Conservation (phyloP, 1,140 invertebrate genomes). For the Nymphalis io region DNA sequence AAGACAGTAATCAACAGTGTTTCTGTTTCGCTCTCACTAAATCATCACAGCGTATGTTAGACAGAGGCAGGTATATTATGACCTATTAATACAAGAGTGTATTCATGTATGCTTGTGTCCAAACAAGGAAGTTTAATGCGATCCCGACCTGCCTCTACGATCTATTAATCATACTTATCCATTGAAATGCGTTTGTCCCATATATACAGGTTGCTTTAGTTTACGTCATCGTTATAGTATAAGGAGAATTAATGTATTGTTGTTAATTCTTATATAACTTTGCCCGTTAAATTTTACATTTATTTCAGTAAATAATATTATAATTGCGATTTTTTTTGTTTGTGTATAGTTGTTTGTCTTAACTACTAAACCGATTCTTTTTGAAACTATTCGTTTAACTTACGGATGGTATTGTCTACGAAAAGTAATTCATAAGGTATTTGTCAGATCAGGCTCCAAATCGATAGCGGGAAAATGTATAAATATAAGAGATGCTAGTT, state of each 20-base stretch:
- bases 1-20: background rate
- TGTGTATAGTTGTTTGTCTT: too few relatives aligned
- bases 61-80: background rate
- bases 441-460: too few relatives aligned
- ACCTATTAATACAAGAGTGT: background rate
- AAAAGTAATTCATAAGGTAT: too few relatives aligned
- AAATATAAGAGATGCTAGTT: too few relatives aligned
- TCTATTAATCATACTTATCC: conserved; percentile 48
- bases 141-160: conserved; percentile 35
- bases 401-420: too few relatives aligned
- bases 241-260: background rate
- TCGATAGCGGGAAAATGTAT: too few relatives aligned
- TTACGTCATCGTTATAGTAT: background rate
- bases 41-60: background rate
- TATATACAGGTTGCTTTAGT: conserved; percentile 39
- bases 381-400: too few relatives aligned
- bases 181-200: conserved; percentile 39
- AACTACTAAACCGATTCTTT: too few relatives aligned
- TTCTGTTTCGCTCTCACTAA: background rate
- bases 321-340: too few relatives aligned
- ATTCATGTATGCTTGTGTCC: conserved; percentile 18
- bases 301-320: too few relatives aligned
- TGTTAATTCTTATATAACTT: too few relatives aligned
- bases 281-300: too few relatives aligned
- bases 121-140: conserved; percentile 34